phyloP scores from a whole-genome alignment of 2,888 invertebrate genomes.

The Caenorhabditis sp. region DNA sequence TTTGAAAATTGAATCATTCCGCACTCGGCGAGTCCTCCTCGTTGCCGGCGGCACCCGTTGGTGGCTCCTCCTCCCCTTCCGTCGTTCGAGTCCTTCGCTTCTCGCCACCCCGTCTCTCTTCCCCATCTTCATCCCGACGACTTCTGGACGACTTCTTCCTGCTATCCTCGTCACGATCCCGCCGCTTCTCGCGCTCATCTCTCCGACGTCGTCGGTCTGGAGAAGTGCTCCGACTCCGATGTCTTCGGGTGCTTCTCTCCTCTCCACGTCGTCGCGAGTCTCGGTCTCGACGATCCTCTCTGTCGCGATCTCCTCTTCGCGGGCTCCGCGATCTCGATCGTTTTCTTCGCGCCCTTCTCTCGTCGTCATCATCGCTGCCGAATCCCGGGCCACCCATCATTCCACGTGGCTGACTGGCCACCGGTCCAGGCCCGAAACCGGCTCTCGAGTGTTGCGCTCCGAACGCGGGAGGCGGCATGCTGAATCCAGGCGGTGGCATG shows the following conservation, averaged over 20 bases:
- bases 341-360: conserved; percentile 42
- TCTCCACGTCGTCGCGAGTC: conserved; percentile 41
- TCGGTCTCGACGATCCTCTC: conserved; percentile 10
- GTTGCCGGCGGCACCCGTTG: conserved; percentile 12
- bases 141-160: conserved; percentile 48
- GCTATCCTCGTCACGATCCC: conserved; percentile 61
- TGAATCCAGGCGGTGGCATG: conserved; percentile 58
- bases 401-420: not conserved
- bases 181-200: conserved; percentile 62
- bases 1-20: conserved; percentile 17
- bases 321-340: conserved; percentile 59
- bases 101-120: conserved; percentile 35
- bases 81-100: conserved; percentile 13
- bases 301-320: conserved; percentile 39
- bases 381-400: not conserved
- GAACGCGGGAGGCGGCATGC: conserved; percentile 54
- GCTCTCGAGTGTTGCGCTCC: conserved; percentile 45
- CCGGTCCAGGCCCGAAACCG: conserved; percentile 48
- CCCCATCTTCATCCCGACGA: conserved; percentile 47
- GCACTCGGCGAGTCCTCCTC: conserved; percentile 19
- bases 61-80: conserved; percentile 19
- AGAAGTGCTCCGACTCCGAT: conserved; percentile 60
- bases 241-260: conserved; percentile 41
- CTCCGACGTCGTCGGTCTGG: conserved; percentile 60
- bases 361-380: conserved; percentile 50